phyloP scores from a whole-genome alignment of 2,888 invertebrate genomes.

The Achlya flavicornis region DNA sequence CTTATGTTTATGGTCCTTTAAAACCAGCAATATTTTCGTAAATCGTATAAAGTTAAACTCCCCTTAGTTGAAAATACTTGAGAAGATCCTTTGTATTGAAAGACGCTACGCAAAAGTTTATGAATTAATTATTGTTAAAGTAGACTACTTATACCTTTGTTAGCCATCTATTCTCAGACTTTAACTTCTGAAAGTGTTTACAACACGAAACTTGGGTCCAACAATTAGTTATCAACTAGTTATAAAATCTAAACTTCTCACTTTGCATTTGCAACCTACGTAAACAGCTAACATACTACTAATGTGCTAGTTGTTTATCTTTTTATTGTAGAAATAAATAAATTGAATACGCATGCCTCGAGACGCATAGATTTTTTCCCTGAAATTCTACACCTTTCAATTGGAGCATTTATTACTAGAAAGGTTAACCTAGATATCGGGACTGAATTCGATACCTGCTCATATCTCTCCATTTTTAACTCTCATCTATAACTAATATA shows the following conservation, averaged over 20 bases:
- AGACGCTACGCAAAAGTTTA: conserved; percentile 8
- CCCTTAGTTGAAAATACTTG: background rate
- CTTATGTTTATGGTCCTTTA: too few relatives aligned
- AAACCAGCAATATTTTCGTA: conserved; percentile 2
- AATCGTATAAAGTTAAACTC: background rate
- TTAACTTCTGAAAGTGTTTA: conserved; percentile 18
- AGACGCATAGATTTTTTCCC: too few relatives aligned
- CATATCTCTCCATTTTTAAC: background rate
- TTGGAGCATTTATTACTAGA: too few relatives aligned
- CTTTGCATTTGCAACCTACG: background rate
- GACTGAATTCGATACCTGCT: background rate
- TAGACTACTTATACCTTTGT: conserved; percentile 14
- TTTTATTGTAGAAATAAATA: background rate
- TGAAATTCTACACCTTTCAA: too few relatives aligned
- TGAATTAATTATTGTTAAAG: conserved; percentile 14
- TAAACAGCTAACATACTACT: background rate
- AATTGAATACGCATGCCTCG: too few relatives aligned
- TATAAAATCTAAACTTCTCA: conserved; percentile 21
- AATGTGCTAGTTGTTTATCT: background rate
- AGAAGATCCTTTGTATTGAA: conserved; percentile 6
- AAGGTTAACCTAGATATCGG: too few relatives aligned
- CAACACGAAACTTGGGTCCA: conserved; percentile 18
- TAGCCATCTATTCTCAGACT: conserved; percentile 10
- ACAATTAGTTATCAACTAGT: conserved; percentile 19
- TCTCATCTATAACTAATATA: too few relatives aligned